Evolutionary conservation across 2,113 vertebrate species (phyloP).

Genomic region (Archocentrus centrarchus): DNA sequence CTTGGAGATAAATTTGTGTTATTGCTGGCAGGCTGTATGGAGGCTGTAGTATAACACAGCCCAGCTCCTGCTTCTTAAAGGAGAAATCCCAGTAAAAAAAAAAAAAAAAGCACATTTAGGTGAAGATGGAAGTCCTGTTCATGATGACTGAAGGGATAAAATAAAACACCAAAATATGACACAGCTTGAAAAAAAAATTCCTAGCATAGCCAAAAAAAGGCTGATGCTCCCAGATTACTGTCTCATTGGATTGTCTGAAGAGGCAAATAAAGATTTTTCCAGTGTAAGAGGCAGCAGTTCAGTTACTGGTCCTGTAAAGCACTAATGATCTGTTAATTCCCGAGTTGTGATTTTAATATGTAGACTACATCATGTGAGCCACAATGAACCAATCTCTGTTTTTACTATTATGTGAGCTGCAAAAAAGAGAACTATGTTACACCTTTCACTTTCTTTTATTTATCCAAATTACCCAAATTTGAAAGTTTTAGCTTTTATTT

Average conservation of each 20-base stretch:
- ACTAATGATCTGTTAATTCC: neutral
- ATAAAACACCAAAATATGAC: neutral
- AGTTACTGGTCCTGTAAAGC: neutral
- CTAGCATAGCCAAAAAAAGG: neutral
- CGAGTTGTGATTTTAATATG: neutral
- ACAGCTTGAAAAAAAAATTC: neutral
- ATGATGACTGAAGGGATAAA: neutral
- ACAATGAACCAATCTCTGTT: neutral
- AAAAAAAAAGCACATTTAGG: neutral
- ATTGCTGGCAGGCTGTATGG: conserved; percentile 12
- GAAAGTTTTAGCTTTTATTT: neutral
- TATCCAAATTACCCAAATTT: neutral
- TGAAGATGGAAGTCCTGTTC: neutral
- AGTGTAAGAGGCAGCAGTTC: neutral
- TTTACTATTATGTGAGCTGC: neutral
- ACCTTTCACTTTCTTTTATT: neutral
- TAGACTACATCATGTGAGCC: neutral
- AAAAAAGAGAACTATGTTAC: neutral
- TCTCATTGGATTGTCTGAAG: neutral
- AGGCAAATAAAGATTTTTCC: neutral
- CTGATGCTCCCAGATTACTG: neutral
- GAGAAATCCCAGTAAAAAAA: neutral
- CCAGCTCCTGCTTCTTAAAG: neutral
- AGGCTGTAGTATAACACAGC: neutral
- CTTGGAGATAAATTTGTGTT: conserved; percentile 21